These are phyloP conservation scores for Graptemys geographica DNA, from an alignment of 2,797 vertebrate genomes.

Conservation along the genomic window DNA sequence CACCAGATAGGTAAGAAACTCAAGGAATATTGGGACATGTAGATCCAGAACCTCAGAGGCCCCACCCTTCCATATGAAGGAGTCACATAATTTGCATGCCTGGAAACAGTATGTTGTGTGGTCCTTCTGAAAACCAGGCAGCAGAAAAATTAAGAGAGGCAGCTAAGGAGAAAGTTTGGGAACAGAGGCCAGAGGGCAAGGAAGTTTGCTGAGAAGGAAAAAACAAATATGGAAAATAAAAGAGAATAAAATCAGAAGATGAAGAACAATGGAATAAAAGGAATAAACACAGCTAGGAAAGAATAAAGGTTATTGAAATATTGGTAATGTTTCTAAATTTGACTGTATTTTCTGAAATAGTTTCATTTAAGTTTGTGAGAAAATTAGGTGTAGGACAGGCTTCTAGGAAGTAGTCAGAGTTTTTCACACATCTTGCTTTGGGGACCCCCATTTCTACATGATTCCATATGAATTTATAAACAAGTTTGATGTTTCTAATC, in stretches of 20 bases:
- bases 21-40: background rate
- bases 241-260: accelerated
- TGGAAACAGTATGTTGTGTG: background rate
- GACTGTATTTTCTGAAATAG: background rate
- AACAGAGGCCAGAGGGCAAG: background rate
- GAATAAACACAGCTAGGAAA: background rate
- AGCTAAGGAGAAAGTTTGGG: background rate
- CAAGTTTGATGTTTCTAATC: background rate
- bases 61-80: background rate
- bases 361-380: background rate
- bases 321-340: background rate
- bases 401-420: background rate
- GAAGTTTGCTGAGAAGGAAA: background rate
- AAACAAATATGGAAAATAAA: accelerated
- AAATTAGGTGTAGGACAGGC: background rate
- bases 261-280: background rate
- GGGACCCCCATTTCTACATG: background rate
- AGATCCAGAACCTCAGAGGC: background rate
- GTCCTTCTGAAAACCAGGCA: background rate
- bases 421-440: background rate
- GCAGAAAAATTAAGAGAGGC: background rate
- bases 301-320: background rate
- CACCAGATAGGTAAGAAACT: background rate
- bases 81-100: background rate
- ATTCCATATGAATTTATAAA: background rate